Evolutionary conservation across 2,888 invertebrate genomes (phyloP).

Genomic region (Heliconius hortense): DNA sequence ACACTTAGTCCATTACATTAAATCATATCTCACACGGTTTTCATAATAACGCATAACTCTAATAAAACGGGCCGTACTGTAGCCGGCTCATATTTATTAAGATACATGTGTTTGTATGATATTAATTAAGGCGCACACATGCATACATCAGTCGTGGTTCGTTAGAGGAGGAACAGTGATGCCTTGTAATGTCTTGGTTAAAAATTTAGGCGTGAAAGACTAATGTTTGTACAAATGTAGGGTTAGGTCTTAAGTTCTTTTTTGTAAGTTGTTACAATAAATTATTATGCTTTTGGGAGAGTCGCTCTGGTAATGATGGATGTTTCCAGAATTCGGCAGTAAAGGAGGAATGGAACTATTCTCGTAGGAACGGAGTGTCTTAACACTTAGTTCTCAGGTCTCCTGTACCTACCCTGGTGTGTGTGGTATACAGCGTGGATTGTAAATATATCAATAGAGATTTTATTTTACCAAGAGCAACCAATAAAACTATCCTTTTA

Average conservation of each 20-base stretch:
- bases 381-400: too few relatives aligned
- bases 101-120: slow-evolving; percentile 65
- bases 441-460: too few relatives aligned
- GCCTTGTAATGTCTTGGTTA: slow-evolving; percentile 44
- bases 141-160: slow-evolving; percentile 77
- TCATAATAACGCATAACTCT: slow-evolving; percentile 17
- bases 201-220: slow-evolving; percentile 44
- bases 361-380: not conserved
- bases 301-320: too few relatives aligned
- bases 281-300: too few relatives aligned
- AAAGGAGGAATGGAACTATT: not conserved
- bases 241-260: not conserved
- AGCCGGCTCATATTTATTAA: slow-evolving; percentile 54
- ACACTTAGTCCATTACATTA: slow-evolving; percentile 28
- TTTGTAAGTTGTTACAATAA: too few relatives aligned
- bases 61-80: slow-evolving; percentile 32
- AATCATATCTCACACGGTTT: slow-evolving; percentile 47
- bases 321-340: too few relatives aligned
- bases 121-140: slow-evolving; percentile 79
- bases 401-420: not conserved
- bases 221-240: slow-evolving; percentile 3
- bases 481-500: too few relatives aligned
- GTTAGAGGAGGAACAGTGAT: slow-evolving; percentile 71
- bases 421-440: not conserved
- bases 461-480: too few relatives aligned